Conservation (phyloP, 2,888 invertebrate species). For the Lumbricus terrestris region DNA sequence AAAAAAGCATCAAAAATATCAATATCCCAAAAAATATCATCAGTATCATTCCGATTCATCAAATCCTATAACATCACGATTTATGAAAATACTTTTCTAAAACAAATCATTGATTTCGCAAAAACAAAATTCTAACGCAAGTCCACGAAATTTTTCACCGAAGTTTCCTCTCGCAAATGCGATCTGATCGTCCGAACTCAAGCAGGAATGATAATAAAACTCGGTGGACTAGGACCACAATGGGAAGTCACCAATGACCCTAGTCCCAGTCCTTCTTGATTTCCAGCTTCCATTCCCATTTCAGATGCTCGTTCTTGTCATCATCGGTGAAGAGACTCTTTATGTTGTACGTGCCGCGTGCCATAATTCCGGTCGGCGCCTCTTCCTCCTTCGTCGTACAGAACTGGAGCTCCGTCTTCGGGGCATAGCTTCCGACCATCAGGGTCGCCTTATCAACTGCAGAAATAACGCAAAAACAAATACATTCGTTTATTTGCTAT, state of each 20-base stretch:
- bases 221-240: neutral
- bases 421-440: constrained; percentile 98
- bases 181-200: neutral
- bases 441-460: constrained; percentile 94
- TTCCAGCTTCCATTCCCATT: constrained; percentile 98
- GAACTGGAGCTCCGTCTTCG: constrained; percentile 85
- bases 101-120: neutral
- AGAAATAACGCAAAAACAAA: neutral
- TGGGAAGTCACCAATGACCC: neutral
- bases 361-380: constrained; percentile 77
- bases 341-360: constrained; percentile 82
- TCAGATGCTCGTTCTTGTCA: constrained; percentile 89
- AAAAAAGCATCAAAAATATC: neutral
- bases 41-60: neutral
- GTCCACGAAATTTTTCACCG: neutral
- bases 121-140: neutral
- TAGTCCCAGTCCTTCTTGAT: constrained; percentile 92
- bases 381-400: constrained; percentile 92
- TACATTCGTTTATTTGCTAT: neutral
- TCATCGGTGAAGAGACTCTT: constrained; percentile 95
- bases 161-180: neutral
- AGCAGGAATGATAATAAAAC: neutral
- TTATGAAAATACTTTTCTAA: neutral
- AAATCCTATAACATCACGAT: neutral
- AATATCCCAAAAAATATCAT: neutral